Conservation (phyloP, 2,888 invertebrate genomes). For the Thymelicus lineola region DNA sequence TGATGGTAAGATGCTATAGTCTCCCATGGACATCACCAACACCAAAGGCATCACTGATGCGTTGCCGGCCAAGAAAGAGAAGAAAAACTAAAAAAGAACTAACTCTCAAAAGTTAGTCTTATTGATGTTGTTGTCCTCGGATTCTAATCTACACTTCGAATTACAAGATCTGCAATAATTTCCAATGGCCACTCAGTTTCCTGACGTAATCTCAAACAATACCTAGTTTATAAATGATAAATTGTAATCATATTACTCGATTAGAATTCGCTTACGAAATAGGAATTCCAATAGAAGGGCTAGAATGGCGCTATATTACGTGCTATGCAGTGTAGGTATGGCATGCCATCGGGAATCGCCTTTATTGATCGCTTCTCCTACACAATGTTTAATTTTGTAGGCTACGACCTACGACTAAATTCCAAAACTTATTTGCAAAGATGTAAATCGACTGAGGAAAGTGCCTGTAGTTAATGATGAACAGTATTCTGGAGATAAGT, state of each 20-base stretch:
- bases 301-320: constrained; percentile 1
- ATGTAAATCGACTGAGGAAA: no score
- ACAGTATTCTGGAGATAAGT: no score
- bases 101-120: background rate
- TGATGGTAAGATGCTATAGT: no score
- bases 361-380: constrained; percentile 2
- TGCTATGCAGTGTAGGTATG: constrained; percentile 6
- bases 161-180: constrained; percentile 15
- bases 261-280: constrained; percentile 16
- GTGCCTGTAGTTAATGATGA: no score
- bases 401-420: background rate
- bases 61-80: no score
- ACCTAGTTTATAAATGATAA: constrained; percentile 21
- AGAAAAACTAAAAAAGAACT: background rate
- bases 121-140: background rate
- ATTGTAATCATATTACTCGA: constrained; percentile 14
- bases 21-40: no score
- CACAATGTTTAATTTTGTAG: background rate
- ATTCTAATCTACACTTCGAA: constrained; percentile 1
- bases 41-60: no score
- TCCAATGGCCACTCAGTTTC: background rate
- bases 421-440: background rate
- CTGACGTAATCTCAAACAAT: constrained; percentile 17
- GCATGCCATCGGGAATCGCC: background rate
- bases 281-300: constrained; percentile 14